Base-by-base conservation (phyloP, 1,140 invertebrate species). In the Chlorops oryzae region DNA sequence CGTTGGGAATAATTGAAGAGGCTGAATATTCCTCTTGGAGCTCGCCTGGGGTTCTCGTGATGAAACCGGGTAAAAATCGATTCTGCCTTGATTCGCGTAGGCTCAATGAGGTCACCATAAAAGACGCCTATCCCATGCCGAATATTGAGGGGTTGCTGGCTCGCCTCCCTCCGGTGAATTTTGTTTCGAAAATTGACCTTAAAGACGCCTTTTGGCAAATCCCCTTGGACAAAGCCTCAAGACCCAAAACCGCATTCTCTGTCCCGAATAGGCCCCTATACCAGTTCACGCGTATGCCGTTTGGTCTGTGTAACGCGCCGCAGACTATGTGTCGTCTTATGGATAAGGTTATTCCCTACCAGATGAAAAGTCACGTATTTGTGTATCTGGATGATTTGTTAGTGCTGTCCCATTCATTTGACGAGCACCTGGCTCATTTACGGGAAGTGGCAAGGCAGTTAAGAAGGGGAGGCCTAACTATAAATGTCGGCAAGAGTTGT, bases 11-110 rank as follows among this genome's bases (percentile, higher is more conserved):
- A 2, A 42, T 42, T 23, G 22, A 42, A 21, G 12, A 12, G 5
- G n/a, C n/a, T n/a, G n/a, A n/a, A n/a, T n/a, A n/a, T n/a, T n/a
- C n/a, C n/a, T 25, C 40, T 12, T 42, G 22, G 40, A 42, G 40
- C 17, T 42, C 40, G 21, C 40, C 22, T 74, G 1, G 73, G 70
- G 3, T 75, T 76, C 49, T 63, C 65, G 3, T n/a, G n/a, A n/a
- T n/a, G n/a, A n/a, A n/a, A n/a, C n/a, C n/a, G n/a, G n/a, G n/a
- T n/a, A n/a, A n/a, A n/a, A n/a, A n/a, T n/a, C n/a, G n/a, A n/a
- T n/a, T n/a, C n/a, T n/a, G n/a, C n/a, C n/a, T n/a, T n/a, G n/a
- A n/a, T n/a, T n/a, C n/a, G n/a, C n/a, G n/a, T n/a, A n/a, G n/a
- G n/a, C n/a, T n/a, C n/a, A n/a, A n/a, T n/a, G n/a, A n/a, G n/a